Percentiles rank a stretch among this genome's conserved stretches.
Conservation (phyloP, 2,797 vertebrate genomes). For the Sus cebifrons region DNA sequence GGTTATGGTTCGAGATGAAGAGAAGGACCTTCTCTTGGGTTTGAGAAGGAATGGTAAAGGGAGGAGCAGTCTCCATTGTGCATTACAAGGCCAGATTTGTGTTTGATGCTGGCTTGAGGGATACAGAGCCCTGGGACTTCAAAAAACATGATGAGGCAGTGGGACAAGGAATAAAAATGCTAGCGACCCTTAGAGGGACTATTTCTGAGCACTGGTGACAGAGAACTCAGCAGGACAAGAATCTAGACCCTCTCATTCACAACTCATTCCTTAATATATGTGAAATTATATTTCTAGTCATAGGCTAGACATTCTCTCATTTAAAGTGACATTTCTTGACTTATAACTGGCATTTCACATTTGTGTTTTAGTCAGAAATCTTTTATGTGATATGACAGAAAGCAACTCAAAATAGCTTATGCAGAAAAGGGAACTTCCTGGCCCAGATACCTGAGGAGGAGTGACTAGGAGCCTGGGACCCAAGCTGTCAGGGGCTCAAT, state of each 20-base stretch:
- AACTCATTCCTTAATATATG: not conserved
- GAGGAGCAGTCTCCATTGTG: not conserved
- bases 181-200: not conserved
- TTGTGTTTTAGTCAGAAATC: conserved; percentile 16
- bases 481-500: not conserved
- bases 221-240: not conserved
- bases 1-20: not conserved
- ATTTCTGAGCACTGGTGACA: not conserved
- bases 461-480: not conserved
- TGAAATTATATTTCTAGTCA: not conserved
- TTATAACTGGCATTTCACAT: conserved; percentile 13
- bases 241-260: not conserved
- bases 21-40: not conserved
- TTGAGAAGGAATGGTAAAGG: not conserved
- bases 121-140: not conserved
- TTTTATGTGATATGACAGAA: conserved; percentile 17
- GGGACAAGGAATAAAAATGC: not conserved
- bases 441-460: not conserved
- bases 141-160: not conserved
- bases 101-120: not conserved
- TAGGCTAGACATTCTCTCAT: not conserved
- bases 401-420: not conserved
- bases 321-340: conserved; percentile 52
- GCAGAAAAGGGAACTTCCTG: not conserved
- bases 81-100: not conserved